Conservation (phyloP, 1,140 invertebrate species). For the Drosophila elegans region DNA sequence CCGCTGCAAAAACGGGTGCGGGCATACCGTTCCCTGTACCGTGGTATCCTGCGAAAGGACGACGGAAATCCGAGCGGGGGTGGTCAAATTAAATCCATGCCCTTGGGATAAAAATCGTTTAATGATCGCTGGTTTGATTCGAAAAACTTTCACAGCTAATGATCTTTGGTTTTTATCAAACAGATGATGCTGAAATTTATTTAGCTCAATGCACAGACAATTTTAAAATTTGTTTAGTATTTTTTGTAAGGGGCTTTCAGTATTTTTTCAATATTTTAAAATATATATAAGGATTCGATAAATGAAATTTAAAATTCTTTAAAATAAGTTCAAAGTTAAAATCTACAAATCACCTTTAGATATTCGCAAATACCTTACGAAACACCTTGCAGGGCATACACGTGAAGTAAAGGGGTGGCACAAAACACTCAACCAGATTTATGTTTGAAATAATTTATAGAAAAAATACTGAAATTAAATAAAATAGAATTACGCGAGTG, state of each 20-base stretch:
- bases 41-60: slow-evolving; percentile 6
- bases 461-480: slow-evolving; percentile 79
- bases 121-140: not conserved
- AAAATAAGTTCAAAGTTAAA: too few relatives aligned
- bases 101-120: not conserved
- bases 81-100: not conserved
- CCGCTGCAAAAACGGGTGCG: slow-evolving; percentile 29
- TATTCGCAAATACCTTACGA: slow-evolving; percentile 5
- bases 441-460: slow-evolving; percentile 82
- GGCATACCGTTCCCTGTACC: slow-evolving; percentile 12
- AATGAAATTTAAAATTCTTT: not conserved
- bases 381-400: slow-evolving; percentile 29
- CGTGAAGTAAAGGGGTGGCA: slow-evolving; percentile 29
- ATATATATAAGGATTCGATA: not conserved
- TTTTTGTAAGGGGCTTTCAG: not conserved
- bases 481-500: slow-evolving; percentile 69
- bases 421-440: slow-evolving; percentile 68
- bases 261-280: too few relatives aligned
- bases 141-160: not conserved
- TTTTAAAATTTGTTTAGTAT: too few relatives aligned
- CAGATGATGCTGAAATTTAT: too few relatives aligned
- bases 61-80: slow-evolving; percentile 1
- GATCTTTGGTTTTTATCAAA: too few relatives aligned
- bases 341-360: not conserved
- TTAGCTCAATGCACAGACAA: too few relatives aligned